phyloP scores from a whole-genome alignment of 2,797 vertebrate species.

The Eleutherodactylus coqui region DNA sequence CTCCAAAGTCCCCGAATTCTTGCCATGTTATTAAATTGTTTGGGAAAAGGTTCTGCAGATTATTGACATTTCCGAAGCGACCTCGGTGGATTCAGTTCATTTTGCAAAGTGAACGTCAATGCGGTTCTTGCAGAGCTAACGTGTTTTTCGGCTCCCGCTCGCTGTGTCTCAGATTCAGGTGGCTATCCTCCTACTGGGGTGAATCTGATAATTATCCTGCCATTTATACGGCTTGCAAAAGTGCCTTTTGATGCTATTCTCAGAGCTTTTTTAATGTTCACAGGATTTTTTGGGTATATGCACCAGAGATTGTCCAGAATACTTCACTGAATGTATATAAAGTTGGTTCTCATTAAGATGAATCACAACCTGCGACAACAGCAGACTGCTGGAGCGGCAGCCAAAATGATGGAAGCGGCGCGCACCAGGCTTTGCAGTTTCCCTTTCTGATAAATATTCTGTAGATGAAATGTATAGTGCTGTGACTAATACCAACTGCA shows the following conservation, averaged over 20 bases:
- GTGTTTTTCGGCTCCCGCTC: background rate
- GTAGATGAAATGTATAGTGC: conserved; percentile 5
- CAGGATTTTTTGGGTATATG: conserved; percentile 29
- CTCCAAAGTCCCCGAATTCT: background rate
- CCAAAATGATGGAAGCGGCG: background rate
- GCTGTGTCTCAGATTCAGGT: conserved; percentile 22
- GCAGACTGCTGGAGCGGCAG: conserved; percentile 10
- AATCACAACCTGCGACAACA: conserved; percentile 31
- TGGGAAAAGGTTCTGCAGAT: background rate
- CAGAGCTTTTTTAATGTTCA: conserved; percentile 38
- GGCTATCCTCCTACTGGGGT: conserved; percentile 8
- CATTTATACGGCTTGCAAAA: conserved; percentile 28
- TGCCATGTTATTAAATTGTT: background rate
- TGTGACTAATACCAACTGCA: background rate
- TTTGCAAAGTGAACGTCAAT: conserved; percentile 39
- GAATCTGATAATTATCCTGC: conserved; percentile 48
- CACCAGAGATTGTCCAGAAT: conserved; percentile 32
- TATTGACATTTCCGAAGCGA: conserved; percentile 4
- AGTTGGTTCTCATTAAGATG: conserved; percentile 46
- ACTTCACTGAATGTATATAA: conserved; percentile 42
- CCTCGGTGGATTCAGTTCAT: conserved; percentile 8
- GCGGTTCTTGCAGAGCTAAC: background rate
- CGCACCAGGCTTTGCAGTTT: conserved; percentile 20
- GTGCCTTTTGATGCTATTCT: conserved; percentile 14
- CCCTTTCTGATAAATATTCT: background rate